phyloP scores from a whole-genome alignment of 2,113 vertebrate genomes.

The Atlantisia rogersi region DNA sequence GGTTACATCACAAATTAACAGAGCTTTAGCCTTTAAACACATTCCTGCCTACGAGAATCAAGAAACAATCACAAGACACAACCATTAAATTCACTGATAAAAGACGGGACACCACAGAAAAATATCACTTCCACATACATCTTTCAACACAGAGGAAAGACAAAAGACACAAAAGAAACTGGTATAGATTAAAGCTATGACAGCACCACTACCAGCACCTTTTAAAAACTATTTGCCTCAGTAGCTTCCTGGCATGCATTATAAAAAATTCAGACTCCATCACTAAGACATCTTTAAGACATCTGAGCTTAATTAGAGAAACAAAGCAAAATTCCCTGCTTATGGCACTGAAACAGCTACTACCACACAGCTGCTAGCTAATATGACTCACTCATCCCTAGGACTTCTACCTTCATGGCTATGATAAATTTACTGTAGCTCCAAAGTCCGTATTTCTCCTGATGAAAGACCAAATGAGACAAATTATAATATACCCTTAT shows the following conservation, averaged over 20 bases:
- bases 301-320: slow-evolving; percentile 11
- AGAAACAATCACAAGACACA: slow-evolving; percentile 77
- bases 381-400: not conserved
- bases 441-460: slow-evolving; percentile 21
- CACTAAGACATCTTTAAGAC: slow-evolving; percentile 5
- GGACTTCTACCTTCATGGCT: not conserved
- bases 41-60: slow-evolving; percentile 74
- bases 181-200: slow-evolving; percentile 55
- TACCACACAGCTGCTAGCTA: slow-evolving; percentile 6
- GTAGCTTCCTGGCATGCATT: slow-evolving; percentile 27
- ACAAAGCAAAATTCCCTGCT: not conserved
- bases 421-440: not conserved
- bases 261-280: not conserved
- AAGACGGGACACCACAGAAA: slow-evolving; percentile 79
- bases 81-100: slow-evolving; percentile 74
- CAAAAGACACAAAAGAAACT: slow-evolving; percentile 75
- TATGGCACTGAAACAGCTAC: slow-evolving; percentile 16
- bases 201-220: slow-evolving; percentile 55
- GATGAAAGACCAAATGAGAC: slow-evolving; percentile 26
- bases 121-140: slow-evolving; percentile 77
- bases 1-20: slow-evolving; percentile 80
- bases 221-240: slow-evolving; percentile 9
- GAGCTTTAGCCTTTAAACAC: slow-evolving; percentile 72
- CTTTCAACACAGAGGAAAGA: slow-evolving; percentile 77
- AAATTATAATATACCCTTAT: slow-evolving; percentile 2